Base-by-base conservation (phyloP, 2,888 invertebrate species). In the Abrostola tripartita region DNA sequence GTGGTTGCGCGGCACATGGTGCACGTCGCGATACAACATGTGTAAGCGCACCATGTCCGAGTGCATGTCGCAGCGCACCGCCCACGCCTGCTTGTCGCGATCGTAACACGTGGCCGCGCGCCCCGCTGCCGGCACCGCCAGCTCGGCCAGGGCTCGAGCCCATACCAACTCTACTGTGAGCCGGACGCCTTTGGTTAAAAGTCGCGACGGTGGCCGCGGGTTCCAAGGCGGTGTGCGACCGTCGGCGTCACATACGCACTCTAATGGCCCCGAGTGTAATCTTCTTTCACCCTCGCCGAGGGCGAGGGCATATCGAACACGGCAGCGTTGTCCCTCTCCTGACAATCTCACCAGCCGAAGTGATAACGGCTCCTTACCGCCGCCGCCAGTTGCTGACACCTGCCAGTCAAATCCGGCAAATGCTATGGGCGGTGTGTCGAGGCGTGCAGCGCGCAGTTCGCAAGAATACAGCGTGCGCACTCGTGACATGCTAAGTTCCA, bases 371-470 rank as follows among this genome's bases (percentile, higher is more conserved):
- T 96, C 96, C 79, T 95, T 96, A 38, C 95, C 96, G 63, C 93
- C 90, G 47, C 96, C 96, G 58, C 95, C 94, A 4, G 95, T 96
- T 49, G 96, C 95, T 1, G 96, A 95, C 51, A 97, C 94, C 81
- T 97, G 97, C 98, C 98, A 98, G 85, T 98, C 97, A 87, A 97
- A 97, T 37, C 97, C 96, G 8, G 97, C 97, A 86, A 97, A 98
- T 0, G 96, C 96, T 88, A 98, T 97, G 65, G 93, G 94, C 14
- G 93, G 91, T 37, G 94, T 93, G 67, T 93, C 94, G 52, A 95
- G 91, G 7, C 95, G 95, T 1, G 96, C 96, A 47, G 96, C 93
- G 24, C 95, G 94, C 68, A 97, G 93, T 84, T 97, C 97, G 70
- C 96, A 96, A 76, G 97, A 96, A 89, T 96, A 97, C n/a, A 97